Conservation (phyloP, 2,888 invertebrate genomes). For the Oxyteleia sp. region DNA sequence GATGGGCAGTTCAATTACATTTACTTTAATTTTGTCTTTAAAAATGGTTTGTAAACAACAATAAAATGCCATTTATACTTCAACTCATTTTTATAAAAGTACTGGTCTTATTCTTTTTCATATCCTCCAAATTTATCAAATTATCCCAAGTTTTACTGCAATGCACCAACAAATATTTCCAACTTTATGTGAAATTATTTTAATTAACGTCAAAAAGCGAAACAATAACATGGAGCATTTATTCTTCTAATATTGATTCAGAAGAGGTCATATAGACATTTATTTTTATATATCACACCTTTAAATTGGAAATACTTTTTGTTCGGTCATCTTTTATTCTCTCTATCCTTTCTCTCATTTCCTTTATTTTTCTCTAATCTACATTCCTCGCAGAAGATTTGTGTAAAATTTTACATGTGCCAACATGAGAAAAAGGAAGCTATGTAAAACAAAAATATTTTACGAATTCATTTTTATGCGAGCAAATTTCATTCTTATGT, state of each 20-base stretch:
- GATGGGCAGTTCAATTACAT: slow-evolving; percentile 11
- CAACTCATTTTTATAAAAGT: neutral
- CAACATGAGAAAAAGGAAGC: neutral
- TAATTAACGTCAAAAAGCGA: neutral
- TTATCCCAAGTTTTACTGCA: too few species aligned
- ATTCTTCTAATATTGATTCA: neutral
- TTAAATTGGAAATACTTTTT: slow-evolving; percentile 12
- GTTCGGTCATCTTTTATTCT: slow-evolving; percentile 2
- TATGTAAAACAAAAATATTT: slow-evolving; percentile 9
- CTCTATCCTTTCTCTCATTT: slow-evolving; percentile 4
- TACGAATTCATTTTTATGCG: neutral
- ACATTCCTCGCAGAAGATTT: slow-evolving; percentile 4
- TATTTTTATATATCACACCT: slow-evolving; percentile 16
- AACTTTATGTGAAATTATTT: slow-evolving; percentile 11
- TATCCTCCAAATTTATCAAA: too few species aligned
- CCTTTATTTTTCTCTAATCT: slow-evolving; percentile 18
- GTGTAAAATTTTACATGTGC: slow-evolving; percentile 1
- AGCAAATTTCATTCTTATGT: slow-evolving; percentile 3
- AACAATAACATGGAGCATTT: neutral
- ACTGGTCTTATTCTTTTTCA: too few species aligned
- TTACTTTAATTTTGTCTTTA: neutral
- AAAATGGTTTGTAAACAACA: slow-evolving; percentile 10
- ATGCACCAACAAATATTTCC: too few species aligned
- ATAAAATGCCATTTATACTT: neutral
- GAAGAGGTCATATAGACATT: slow-evolving; percentile 11